phyloP scores from a whole-genome alignment of 2,888 invertebrate genomes.

The Cantharis flavilabris region DNA sequence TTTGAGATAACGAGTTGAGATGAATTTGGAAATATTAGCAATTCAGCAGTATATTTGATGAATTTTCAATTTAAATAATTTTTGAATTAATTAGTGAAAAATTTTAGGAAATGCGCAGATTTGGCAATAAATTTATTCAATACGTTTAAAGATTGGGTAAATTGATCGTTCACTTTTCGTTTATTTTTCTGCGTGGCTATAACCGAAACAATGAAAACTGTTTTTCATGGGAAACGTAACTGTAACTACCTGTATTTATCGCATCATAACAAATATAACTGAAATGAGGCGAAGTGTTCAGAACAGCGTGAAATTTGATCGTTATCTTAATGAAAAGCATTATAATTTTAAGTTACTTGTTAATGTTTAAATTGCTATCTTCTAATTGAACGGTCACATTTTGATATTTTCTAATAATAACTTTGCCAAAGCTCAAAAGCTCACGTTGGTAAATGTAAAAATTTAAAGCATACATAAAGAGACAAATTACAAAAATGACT shows the following conservation, averaged over 20 bases:
- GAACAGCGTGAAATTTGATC: constrained; percentile 1
- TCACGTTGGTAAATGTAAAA: not conserved
- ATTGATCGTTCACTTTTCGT: not conserved
- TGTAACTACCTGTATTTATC: constrained; percentile 3
- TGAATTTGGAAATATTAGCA: not conserved
- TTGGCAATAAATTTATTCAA: not conserved
- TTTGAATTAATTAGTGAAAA: not conserved
- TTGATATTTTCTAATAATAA: not conserved
- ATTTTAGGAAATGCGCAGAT: not conserved
- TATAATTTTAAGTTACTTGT: not conserved
- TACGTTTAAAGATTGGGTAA: not conserved
- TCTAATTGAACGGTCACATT: not conserved
- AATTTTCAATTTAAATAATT: not conserved
- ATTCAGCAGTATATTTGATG: not conserved
- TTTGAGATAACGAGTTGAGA: not conserved
- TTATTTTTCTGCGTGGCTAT: not conserved
- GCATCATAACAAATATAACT: not conserved
- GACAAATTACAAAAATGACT: not conserved
- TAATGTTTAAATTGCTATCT: not conserved
- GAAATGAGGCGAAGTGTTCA: constrained; percentile 1
- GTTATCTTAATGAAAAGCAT: constrained; percentile 1
- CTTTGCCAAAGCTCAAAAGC: not conserved
- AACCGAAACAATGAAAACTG: not conserved
- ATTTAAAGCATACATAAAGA: not conserved
- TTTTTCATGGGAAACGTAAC: not conserved